Evolutionary conservation across 2,113 vertebrate species (phyloP).

Genomic region (Sylvicapra grimmia): DNA sequence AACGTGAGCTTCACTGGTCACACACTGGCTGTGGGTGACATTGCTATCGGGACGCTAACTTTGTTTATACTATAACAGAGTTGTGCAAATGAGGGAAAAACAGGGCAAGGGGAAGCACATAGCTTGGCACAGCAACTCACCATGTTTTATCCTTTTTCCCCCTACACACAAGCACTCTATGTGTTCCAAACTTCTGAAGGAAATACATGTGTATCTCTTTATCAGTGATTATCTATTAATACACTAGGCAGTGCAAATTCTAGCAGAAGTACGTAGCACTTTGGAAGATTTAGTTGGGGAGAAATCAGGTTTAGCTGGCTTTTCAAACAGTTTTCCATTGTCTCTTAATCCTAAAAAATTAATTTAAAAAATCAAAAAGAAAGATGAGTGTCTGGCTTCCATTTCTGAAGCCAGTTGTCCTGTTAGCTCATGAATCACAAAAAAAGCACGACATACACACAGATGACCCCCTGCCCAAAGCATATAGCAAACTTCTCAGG

Average conservation of each 20-base stretch:
- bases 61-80: no score
- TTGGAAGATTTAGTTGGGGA: background rate
- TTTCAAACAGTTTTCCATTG: background rate
- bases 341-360: background rate
- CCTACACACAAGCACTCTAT: background rate
- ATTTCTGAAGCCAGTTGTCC: background rate
- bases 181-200: background rate
- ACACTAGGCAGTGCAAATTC: background rate
- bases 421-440: background rate
- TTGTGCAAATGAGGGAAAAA: background rate
- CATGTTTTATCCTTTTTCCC: background rate
- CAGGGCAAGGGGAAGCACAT: accelerated
- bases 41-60: accelerated
- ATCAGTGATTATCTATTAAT: background rate
- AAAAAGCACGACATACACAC: accelerated
- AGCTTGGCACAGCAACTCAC: accelerated
- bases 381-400: background rate
- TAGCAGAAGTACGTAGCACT: background rate
- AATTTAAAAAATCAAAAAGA: background rate
- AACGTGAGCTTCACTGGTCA: accelerated
- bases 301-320: background rate
- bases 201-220: background rate
- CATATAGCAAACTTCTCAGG: background rate
- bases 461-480: no score
- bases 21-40: background rate